Conservation (phyloP, 1,140 invertebrate species). For the Halictus rubicundus region DNA sequence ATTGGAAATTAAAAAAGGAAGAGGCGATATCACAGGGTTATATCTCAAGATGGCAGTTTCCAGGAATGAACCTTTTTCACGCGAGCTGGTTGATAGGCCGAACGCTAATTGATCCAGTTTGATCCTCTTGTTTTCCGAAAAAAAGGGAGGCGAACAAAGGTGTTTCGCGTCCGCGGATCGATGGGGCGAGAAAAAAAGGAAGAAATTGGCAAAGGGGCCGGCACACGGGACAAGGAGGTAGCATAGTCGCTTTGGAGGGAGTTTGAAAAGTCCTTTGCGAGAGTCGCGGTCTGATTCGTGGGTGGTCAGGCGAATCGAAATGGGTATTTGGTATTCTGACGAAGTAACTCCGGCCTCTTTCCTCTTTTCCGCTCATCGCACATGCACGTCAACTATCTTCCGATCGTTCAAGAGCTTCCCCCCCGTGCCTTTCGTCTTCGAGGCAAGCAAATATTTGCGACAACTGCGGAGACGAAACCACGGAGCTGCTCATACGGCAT, state of each 20-base stretch:
- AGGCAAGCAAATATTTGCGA: conserved; percentile 78
- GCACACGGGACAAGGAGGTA: background rate
- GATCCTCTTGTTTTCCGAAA: background rate
- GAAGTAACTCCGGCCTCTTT: conserved; percentile 70
- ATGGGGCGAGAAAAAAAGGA: background rate
- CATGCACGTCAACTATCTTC: conserved; percentile 74
- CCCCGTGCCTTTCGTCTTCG: conserved; percentile 69
- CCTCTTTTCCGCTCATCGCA: conserved; percentile 67
- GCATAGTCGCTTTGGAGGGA: conserved; percentile 37
- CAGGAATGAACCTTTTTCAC: too few species aligned
- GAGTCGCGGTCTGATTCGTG: conserved; percentile 70
- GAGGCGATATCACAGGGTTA: too few species aligned
- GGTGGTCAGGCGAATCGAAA: conserved; percentile 72
- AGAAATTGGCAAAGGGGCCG: conserved; percentile 12
- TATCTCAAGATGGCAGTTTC: too few species aligned
- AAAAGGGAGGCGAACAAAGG: background rate
- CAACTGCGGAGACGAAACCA: conserved; percentile 62
- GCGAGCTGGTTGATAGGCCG: too few species aligned
- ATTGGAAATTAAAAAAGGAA: too few species aligned
- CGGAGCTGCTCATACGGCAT: conserved; percentile 30
- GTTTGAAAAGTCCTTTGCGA: conserved; percentile 69
- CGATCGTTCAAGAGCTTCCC: conserved; percentile 62
- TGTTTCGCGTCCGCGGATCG: conserved; percentile 5
- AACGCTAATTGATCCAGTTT: background rate
- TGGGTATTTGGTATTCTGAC: conserved; percentile 75